Base-by-base conservation (phyloP, 2,888 invertebrate genomes). In the Pantelozetes paolii region DNA sequence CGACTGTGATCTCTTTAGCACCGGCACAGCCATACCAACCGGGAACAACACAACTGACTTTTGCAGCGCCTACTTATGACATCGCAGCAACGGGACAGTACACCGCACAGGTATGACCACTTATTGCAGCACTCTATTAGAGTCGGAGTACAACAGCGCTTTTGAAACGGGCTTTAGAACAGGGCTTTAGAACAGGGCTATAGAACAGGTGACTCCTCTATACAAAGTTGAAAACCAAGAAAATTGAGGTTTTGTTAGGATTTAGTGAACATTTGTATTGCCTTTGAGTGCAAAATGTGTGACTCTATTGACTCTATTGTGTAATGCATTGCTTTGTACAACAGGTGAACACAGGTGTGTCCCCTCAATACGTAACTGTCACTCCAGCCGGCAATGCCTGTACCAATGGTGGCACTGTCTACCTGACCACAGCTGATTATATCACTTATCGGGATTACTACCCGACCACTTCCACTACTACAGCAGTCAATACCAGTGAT, bases 401-500 rank as follows among this genome's bases (percentile, higher is more conserved):
- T 2, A 36, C 64, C n/a, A 75, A 74, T 36, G 71, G 59, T 42
- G 74, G 74, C 18, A 75, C 72, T 9, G 72, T 75, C 26, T 71
- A 75, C 45, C 54, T 75, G 42, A 71, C 74, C 26, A 75, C 75
- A n/a, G 48, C 75, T 18, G 76, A 76, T 57, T 76, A 76, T 59
- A 72, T 75, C 26, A 73, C 76, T n/a, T 76, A 76, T 59, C 54
- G 76, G 36, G 76, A 76, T 26, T 76, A 75, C 42, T 76, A 76
- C 30, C 48, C 64, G 26, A 42, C 71, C 13, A 48, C 50, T 28
- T 40, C 69, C 26, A 72, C 72, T n/a, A 30, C 59, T 6, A 50
- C 70, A 15, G 28, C 75, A 32, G 64, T 67, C 73, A 73, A 73
- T 23, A 32, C 8, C n/a, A 73, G 30, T 64, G 77, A 78, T 40